Base-by-base conservation (phyloP, 2,797 vertebrate genomes). In the Enteromius trimaculatus region DNA sequence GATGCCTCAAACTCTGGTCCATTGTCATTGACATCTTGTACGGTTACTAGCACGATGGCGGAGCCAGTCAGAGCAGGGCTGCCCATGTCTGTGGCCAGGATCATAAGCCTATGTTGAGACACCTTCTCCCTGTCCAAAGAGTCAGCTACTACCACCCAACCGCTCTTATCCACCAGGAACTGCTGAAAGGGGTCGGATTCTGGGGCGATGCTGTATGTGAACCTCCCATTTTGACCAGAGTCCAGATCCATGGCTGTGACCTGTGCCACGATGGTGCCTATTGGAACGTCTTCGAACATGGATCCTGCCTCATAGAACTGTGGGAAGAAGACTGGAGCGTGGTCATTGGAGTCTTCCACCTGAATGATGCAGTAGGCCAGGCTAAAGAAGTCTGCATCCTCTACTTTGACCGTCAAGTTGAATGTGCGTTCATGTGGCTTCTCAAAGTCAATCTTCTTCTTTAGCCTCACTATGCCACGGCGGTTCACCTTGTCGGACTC, bases 1-100 rank as follows among this genome's bases (percentile, higher is more conserved):
- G 82, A 82, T 8, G 80, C 93, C 87, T 98, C 96, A 11, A 97
- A 96, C 87, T 96, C 96, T 0, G 97, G 97, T 3, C 95, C 96
- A 0, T 97, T 97, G 89, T 98, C 97, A 7, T 98, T 98, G 42
- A 97, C 72, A 1, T 98, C 97, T 14, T 95, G 92, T n/a, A 97
- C 88, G 0, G 92, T 92, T 70, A 97, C 94, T 82, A 92, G 68
- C 37, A 97, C 92, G 11, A 96, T 94, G 79, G 96, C 95, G 11
- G 94, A 97, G 80, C 96, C 95, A 0, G 95, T 96, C 81, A 96
- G 86, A 9, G 93, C 34, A 0, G 96, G 96, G 53, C 84, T 94
- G 29, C 97, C 97, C 83, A 90, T 89, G 21, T 97, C 97, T 0
- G 89, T 93, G 58, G 96, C 96, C 3, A 95, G 89, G 79, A 98